Percentiles rank a stretch among this genome's conserved stretches.
Evolutionary conservation across 1,140 invertebrate genomes (phyloP).

Genomic region (Neodiprion virginianus): DNA sequence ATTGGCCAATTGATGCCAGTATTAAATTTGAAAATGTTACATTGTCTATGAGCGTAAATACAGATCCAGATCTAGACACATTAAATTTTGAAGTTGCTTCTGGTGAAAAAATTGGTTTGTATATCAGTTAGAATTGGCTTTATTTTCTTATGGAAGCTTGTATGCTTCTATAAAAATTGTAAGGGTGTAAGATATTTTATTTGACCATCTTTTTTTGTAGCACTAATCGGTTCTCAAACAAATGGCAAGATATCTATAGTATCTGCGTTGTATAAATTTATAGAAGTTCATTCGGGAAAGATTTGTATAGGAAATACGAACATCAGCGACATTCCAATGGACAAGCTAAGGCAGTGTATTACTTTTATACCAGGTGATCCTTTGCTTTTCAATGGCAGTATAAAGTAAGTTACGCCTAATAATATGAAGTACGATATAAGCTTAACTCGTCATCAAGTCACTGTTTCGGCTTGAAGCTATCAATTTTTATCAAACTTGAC

Average conservation of each 20-base stretch:
- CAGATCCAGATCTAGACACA: conserved; percentile 21
- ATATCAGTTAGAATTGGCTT: not conserved
- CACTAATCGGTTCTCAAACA: conserved; percentile 16
- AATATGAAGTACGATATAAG: no score
- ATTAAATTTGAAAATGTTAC: conserved; percentile 34
- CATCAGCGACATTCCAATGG: conserved; percentile 28
- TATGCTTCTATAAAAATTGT: no score
- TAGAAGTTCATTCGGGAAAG: conserved; percentile 35
- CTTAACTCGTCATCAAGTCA: no score
- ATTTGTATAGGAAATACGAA: conserved; percentile 33
- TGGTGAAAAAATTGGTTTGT: conserved; percentile 32
- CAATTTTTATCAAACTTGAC: no score
- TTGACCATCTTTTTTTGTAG: conserved; percentile 16
- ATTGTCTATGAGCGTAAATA: conserved; percentile 10
- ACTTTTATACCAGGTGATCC: conserved; percentile 34
- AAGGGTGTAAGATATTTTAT: conserved; percentile 13
- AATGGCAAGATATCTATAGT: conserved; percentile 28
- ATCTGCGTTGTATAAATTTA: conserved; percentile 33
- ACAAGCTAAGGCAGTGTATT: conserved; percentile 31
- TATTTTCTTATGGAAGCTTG: not conserved
- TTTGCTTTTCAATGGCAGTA: conserved; percentile 33
- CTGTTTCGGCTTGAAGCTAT: no score
- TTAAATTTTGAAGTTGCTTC: conserved; percentile 30
- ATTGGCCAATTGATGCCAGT: conserved; percentile 29
- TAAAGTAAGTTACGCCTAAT: conserved; percentile 16